Evolutionary conservation across 2,797 vertebrate species (phyloP), one percentile per base, ranked within the genome.

Genomic region (Rhynchonycteris naso): DNA sequence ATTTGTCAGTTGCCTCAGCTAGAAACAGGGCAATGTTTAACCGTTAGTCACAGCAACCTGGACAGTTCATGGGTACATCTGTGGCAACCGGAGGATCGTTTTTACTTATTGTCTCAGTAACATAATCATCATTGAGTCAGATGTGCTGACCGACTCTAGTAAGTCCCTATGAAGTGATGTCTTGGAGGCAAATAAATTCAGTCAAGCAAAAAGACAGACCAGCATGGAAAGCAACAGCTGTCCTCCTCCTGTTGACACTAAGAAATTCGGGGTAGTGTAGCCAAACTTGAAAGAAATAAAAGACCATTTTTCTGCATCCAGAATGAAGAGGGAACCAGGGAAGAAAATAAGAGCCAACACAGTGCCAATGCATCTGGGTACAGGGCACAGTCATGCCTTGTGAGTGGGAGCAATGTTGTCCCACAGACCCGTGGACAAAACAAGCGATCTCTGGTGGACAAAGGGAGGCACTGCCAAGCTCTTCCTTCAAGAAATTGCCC

Each of bases 121-220:
- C 7, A 50, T 38, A 63, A 80, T 75, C 50, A 35, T 52, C 93
- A 91, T 82, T 81, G 16, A 19, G n/a, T n/a, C 68, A 71, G 50
- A 63, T 52, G 16, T 94, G 61, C 38, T 85, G 30, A 52, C 21
- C 47, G 50, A 81, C 38, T 74, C 38, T 47, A 71, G 10, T 15
- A 65, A 85, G 72, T 56, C 33, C 84, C 68, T 43, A 13, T 5
- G 26, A 91, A 93, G 28, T 78, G 21, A 78, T 47, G 18, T 66
- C 10, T 63, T 95, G 22, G 33, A 89, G 5, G 52, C 9, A 89
- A 90, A 92, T 38, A 92, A 63, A 82, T 10, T 59, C 33, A 93
- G 4, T 81, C 28, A 52, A 43, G 24, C 30, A 89, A 58, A 75
- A 93, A 96, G 74, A 50, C 21, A 47, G 30, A 75, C 1, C 52